These are phyloP conservation scores for Ectropis grisescens DNA, from an alignment of 1,140 invertebrate species.

Conservation along the genomic window DNA sequence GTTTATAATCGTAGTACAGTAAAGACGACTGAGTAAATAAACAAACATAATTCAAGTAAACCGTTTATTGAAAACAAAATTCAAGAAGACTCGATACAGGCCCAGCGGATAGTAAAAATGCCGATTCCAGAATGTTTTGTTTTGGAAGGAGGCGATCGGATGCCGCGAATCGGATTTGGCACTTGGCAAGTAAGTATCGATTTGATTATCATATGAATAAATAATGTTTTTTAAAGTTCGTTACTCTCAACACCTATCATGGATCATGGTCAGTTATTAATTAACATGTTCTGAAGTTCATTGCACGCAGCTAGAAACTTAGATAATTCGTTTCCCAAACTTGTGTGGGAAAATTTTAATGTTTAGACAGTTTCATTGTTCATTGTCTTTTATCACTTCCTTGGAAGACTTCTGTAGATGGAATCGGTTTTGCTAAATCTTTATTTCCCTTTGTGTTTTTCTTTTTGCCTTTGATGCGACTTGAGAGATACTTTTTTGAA, in stretches of 20 bases:
- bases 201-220: constrained; percentile 2
- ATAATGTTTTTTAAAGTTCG: no score
- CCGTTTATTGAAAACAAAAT: background rate
- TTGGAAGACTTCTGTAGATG: no score
- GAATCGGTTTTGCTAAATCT: no score
- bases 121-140: constrained; percentile 36
- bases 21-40: background rate
- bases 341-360: no score
- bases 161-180: constrained; percentile 76
- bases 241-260: no score
- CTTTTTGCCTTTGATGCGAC: constrained; percentile 12
- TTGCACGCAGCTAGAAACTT: no score
- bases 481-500: constrained; percentile 26
- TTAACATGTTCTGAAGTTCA: no score
- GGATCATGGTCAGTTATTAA: no score
- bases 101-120: no score
- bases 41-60: background rate
- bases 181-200: constrained; percentile 74
- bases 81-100: constrained; percentile 1
- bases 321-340: no score
- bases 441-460: constrained; percentile 2
- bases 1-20: constrained; percentile 5
- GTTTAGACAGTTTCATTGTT: no score
- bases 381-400: no score
- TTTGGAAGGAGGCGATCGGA: constrained; percentile 55